Percentiles rank a stretch among this genome's conserved stretches.
Evolutionary conservation across 2,113 vertebrate genomes (phyloP).

Genomic region (Ascaphus truei): DNA sequence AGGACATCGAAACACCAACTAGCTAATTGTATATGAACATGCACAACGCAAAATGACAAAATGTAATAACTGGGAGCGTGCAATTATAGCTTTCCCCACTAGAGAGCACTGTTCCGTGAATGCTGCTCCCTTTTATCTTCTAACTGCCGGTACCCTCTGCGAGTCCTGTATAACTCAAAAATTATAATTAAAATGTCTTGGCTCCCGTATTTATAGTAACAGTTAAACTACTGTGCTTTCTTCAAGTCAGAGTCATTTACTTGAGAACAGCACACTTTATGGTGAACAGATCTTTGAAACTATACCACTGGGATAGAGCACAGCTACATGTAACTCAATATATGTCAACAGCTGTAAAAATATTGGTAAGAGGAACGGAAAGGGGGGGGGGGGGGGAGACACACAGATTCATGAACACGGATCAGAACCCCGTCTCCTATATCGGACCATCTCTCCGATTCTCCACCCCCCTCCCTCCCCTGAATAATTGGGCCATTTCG

Average conservation of each 20-base stretch:
- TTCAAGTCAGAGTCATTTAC: conserved; percentile 73
- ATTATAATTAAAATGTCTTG: conserved; percentile 83
- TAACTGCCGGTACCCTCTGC: conserved; percentile 62
- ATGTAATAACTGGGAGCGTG: conserved; percentile 36
- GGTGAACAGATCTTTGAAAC: conserved; percentile 79
- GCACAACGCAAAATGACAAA: neutral
- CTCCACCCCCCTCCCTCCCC: conserved; percentile 45
- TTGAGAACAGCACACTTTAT: conserved; percentile 76
- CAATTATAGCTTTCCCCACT: conserved; percentile 64
- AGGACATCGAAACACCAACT: neutral
- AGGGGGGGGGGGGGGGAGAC: neutral
- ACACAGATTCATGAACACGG: conserved; percentile 59
- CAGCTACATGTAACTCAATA: conserved; percentile 85
- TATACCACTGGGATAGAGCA: conserved; percentile 70
- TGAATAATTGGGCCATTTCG: conserved; percentile 73
- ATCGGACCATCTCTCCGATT: conserved; percentile 62
- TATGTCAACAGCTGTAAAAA: conserved; percentile 89
- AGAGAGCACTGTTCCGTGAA: conserved; percentile 66
- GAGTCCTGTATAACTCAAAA: conserved; percentile 75
- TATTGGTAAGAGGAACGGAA: conserved; percentile 65
- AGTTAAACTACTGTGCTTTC: conserved; percentile 77
- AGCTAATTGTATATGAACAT: neutral
- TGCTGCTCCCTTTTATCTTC: conserved; percentile 58
- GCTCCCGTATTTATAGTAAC: conserved; percentile 81
- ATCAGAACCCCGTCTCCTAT: conserved; percentile 63